phyloP scores from a whole-genome alignment of 2,113 vertebrate genomes.

The Oreochromis spilurus region DNA sequence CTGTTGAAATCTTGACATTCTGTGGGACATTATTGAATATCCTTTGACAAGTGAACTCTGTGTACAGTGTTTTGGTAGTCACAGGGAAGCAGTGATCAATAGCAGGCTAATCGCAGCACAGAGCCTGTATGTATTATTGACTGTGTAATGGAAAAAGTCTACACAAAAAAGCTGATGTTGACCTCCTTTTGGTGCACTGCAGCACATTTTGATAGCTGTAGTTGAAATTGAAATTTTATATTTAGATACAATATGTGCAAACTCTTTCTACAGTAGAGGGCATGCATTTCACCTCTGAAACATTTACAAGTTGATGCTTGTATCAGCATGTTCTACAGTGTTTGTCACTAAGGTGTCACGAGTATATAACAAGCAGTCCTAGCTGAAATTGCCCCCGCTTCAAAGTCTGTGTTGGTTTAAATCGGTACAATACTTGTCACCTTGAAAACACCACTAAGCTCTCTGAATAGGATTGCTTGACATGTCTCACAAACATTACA shows the following conservation, averaged over 20 bases:
- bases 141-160: slow-evolving; percentile 45
- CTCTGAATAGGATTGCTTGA: slow-evolving; percentile 17
- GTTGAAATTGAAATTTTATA: slow-evolving; percentile 43
- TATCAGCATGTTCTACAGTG: slow-evolving; percentile 47
- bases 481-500: background rate
- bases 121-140: slow-evolving; percentile 38
- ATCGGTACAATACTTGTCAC: slow-evolving; percentile 33
- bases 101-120: background rate
- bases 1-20: slow-evolving; percentile 1
- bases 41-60: slow-evolving; percentile 25
- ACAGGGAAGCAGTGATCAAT: slow-evolving; percentile 40
- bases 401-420: slow-evolving; percentile 27
- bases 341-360: slow-evolving; percentile 51
- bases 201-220: slow-evolving; percentile 9
- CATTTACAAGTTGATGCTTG: slow-evolving; percentile 31
- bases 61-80: slow-evolving; percentile 9
- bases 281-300: slow-evolving; percentile 17
- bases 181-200: slow-evolving; percentile 42
- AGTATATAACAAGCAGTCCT: slow-evolving; percentile 21
- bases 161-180: slow-evolving; percentile 34
- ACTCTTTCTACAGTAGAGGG: background rate
- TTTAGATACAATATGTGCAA: slow-evolving; percentile 25
- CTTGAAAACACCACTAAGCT: slow-evolving; percentile 47
- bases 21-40: background rate
- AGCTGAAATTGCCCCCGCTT: slow-evolving; percentile 4